Conservation (phyloP, 1,140 invertebrate genomes). For the Trialeurodes vaporariorum region DNA sequence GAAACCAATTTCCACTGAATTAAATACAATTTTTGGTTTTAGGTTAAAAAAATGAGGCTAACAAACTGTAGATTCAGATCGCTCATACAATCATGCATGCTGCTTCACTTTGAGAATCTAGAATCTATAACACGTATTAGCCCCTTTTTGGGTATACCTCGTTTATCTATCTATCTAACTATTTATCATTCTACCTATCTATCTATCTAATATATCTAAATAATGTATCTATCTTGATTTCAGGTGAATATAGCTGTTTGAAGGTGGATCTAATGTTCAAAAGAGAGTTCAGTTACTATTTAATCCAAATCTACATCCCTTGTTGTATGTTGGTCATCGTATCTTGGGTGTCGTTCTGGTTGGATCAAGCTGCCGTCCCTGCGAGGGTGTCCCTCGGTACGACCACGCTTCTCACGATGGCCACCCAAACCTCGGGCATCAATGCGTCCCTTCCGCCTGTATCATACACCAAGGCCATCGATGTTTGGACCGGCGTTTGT, state of each 20-base stretch:
- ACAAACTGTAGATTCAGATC: no score
- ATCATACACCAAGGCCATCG: slow-evolving; percentile 93
- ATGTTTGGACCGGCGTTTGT: slow-evolving; percentile 95
- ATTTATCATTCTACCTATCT: no score
- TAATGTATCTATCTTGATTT: slow-evolving; percentile 32
- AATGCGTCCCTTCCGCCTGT: slow-evolving; percentile 93
- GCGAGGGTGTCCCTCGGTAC: slow-evolving; percentile 89
- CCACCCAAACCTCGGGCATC: slow-evolving; percentile 91
- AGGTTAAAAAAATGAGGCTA: no score
- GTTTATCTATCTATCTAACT: no score
- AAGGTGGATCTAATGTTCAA: slow-evolving; percentile 92
- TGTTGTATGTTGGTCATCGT: slow-evolving; percentile 96
- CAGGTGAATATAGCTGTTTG: slow-evolving; percentile 92
- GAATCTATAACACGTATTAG: no score
- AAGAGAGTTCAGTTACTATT: slow-evolving; percentile 94
- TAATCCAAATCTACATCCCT: slow-evolving; percentile 94
- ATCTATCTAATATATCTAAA: neutral
- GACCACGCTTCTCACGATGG: slow-evolving; percentile 91
- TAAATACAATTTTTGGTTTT: no score
- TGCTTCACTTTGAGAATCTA: no score
- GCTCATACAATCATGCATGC: no score
- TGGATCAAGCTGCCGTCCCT: slow-evolving; percentile 92
- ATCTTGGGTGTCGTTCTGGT: slow-evolving; percentile 95
- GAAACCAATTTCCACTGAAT: no score
- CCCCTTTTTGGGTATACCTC: no score